Evolutionary conservation across 1,140 invertebrate genomes (phyloP).

Genomic region (Zelostemma sp.): DNA sequence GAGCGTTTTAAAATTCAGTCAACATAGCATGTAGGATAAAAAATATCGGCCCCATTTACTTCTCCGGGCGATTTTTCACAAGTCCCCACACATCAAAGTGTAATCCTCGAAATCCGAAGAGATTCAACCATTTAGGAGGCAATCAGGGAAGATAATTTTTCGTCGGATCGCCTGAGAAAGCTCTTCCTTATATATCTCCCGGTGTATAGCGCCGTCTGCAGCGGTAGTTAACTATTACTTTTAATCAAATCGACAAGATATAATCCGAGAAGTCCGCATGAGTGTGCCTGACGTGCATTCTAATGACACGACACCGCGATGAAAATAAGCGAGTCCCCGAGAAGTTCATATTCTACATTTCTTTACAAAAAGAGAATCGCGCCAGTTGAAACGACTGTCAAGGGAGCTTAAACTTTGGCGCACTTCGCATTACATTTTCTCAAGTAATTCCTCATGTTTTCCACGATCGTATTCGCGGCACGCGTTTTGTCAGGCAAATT

Average conservation of each 20-base stretch:
- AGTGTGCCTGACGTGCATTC: slow-evolving; percentile 36
- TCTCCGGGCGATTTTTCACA: slow-evolving; percentile 41
- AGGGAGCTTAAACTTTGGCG: slow-evolving; percentile 47
- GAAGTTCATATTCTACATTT: slow-evolving; percentile 46
- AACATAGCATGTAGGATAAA: slow-evolving; percentile 25
- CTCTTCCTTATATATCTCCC: slow-evolving; percentile 27
- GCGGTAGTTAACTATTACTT: slow-evolving; percentile 39
- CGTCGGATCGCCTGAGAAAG: slow-evolving; percentile 28
- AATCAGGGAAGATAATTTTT: slow-evolving; percentile 50
- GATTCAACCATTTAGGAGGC: slow-evolving; percentile 42
- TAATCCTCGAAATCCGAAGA: slow-evolving; percentile 44
- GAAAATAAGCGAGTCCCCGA: slow-evolving; percentile 42
- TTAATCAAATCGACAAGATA: slow-evolving; percentile 46
- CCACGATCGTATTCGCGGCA: slow-evolving; percentile 42
- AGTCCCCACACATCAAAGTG: slow-evolving; percentile 29
- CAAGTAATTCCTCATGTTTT: slow-evolving; percentile 50
- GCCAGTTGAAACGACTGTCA: slow-evolving; percentile 45
- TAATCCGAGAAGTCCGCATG: slow-evolving; percentile 36
- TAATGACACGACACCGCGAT: slow-evolving; percentile 33
- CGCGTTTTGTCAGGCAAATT: slow-evolving; percentile 36
- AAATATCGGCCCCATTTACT: slow-evolving; percentile 32
- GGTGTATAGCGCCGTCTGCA: slow-evolving; percentile 1
- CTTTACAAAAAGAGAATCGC: slow-evolving; percentile 36
- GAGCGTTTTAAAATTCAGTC: slow-evolving; percentile 31
- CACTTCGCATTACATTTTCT: slow-evolving; percentile 48